Evolutionary conservation across 1,140 invertebrate genomes (phyloP), one percentile per base, ranked within the genome.

Genomic region (Drosophila murphyi): DNA sequence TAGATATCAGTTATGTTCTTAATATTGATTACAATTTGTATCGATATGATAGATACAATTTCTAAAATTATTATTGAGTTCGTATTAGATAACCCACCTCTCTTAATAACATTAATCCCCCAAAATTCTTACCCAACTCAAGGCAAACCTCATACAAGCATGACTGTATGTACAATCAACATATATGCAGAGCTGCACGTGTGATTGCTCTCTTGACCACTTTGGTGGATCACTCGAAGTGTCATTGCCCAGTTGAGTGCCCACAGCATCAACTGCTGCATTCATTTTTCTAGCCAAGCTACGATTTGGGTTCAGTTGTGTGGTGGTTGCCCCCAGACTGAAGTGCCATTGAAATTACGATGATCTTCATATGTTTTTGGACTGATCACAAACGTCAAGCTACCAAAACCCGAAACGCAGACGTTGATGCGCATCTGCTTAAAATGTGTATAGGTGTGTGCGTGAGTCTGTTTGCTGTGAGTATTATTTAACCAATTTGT

Each of bases 261-360:
- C 64, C 70, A 77, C 57, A 48, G 57, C 57, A 60, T 4, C 71
- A 73, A 67, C 52, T 69, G 82, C 76, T 63, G 78, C 78, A 80
- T 78, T 82, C 80, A 83, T 88, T 86, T 79, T 85, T 74, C 77
- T 77, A 80, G 63, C 52, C 81, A 71, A 80, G 74, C 59, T 56
- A 35, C 6, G 43, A 51, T 32, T 29, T 55, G 57, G 43, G 56
- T 73, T 75, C 54, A 63, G 41, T 8, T 55, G 48, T 55, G 48
- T 63, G 72, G 67, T 59, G 72, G 73, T 72, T 76, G 73, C 73
- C 65, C 73, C 55, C 70, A 68, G 64, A 47, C 55, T 87, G 79
- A 87, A 87, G 83, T 87, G 83, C 80, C 83, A 87, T 87, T 87
- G 85, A 87, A 89, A 88, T 83, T 83, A 89, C 82, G 88, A 83